Base-by-base conservation (phyloP, 2,113 vertebrate species). In the Sakesphorus luctuosus region DNA sequence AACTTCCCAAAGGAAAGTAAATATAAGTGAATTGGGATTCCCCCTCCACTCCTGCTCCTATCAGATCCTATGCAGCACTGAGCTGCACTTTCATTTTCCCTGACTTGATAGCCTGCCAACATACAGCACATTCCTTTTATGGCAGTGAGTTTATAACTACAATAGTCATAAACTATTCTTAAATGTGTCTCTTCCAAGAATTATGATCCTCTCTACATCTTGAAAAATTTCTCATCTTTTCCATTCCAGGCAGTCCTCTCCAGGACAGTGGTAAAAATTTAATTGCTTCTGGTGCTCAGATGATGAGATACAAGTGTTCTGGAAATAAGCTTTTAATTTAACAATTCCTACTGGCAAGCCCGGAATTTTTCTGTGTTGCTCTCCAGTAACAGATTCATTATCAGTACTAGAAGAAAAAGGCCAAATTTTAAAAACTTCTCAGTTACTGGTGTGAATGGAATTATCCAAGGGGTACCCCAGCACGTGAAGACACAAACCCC, bases 271-370 rank as follows among this genome's bases (percentile, higher is more conserved):
- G 72, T 56, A 81, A 93, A 81, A 49, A 93, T 79, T 89, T 92
- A 93, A 92, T 92, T 93, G 83, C 88, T 95, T 96, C 92, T 92
- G 56, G 65, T 93, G 76, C 61, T 95, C 44, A 78, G 55, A 88
- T 73, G 84, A 90, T 82, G 85, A 93, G 59, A 96, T 87, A 93
- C 65, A 94, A 95, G 69, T 61, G 79, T 82, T 92, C 79, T 92
- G 83, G 86, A 97, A 96, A 86, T 56, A 94, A 87, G 36, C 62
- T 79, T 90, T 95, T 93, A 93, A 95, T 89, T 90, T 92, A 93
- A 94, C 76, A 94, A 68, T 87, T 95, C 93, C 88, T 92, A 29
- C 44, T 65, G 49, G 76, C 83, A 90, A 86, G 65, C 28, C 52
- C 3, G 1, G 67, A 89, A 87, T 31, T 24, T 67, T 81, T 80